Base-by-base conservation (phyloP, 2,797 vertebrate genomes). In the Ctenosaura bakeri region DNA sequence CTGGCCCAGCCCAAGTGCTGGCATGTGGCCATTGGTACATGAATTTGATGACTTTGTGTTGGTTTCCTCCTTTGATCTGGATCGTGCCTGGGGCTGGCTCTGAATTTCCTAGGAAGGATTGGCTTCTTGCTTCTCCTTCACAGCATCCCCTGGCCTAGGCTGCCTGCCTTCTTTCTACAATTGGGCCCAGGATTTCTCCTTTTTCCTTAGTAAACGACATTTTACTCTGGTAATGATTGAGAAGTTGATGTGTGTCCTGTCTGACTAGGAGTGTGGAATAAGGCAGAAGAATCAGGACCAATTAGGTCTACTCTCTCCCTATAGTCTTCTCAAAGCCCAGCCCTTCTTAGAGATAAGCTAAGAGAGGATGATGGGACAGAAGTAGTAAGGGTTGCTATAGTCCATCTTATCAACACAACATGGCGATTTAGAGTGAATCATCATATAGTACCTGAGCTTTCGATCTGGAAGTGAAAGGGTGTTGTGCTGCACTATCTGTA, bases 31-130 rank as follows among this genome's bases (percentile, higher is more conserved):
- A 87, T 73, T 78, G 81, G 74, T 88, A 84, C 90, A 90, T 94
- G 95, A 94, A 94, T 91, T 96, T 95, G 92, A 96, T 89, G 94
- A 95, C 93, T 94, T 93, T 86, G 90, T 92, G 94, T 93, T 93
- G 92, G 93, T 93, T 93, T 96, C 85, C 79, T 96, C 54, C 93
- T 95, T 93, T 94, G 96, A 79, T 90, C 89, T 93, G 94, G 94
- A 90, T 92, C 93, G 78, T 76, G 92, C 85, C 92, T 0, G 12
- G 95, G 93, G 90, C 94, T 94, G 96, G 89, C 87, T 96, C 91
- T 93, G 91, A 94, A 95, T 93, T 93, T 77, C 91, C 93, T 91
- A 91, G 89, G 83, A 87, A 89, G 86, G 82, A 89, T 94, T 94
- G 89, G 83, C 90, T 93, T 82, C 88, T 90, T 93, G 87, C 20